Evolutionary conservation across 2,113 vertebrate species (phyloP).

Genomic region (Furnarius figulus): DNA sequence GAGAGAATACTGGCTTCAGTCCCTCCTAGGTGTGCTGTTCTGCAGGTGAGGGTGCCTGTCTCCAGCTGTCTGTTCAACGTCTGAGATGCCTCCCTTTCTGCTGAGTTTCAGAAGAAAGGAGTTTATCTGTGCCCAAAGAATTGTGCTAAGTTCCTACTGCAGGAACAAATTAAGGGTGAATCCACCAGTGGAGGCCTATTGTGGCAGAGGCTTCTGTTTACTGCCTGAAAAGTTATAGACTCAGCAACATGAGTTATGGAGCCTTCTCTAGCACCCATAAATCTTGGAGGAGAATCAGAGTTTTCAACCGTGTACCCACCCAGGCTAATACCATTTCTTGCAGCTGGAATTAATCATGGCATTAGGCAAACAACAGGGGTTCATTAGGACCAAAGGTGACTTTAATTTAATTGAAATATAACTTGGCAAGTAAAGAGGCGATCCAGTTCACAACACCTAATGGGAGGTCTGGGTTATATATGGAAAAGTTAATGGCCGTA

Average conservation of each 20-base stretch:
- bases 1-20: background rate
- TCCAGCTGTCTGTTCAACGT: background rate
- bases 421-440: conserved; percentile 62
- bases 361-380: conserved; percentile 70
- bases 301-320: conserved; percentile 45
- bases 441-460: conserved; percentile 69
- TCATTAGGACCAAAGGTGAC: conserved; percentile 73
- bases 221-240: background rate
- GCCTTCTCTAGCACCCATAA: conserved; percentile 17
- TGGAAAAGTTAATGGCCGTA: conserved; percentile 70
- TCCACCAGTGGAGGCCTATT: background rate
- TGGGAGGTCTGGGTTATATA: conserved; percentile 70
- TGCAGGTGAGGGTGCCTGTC: background rate
- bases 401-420: conserved; percentile 75
- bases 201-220: conserved; percentile 9
- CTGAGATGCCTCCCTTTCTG: background rate
- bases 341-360: conserved; percentile 70
- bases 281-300: conserved; percentile 24
- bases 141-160: background rate
- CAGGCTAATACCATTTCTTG: conserved; percentile 39
- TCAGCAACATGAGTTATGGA: conserved; percentile 17
- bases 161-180: background rate
- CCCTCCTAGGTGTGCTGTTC: background rate
- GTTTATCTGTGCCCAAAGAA: background rate
- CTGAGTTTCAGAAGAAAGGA: background rate